phyloP scores from a whole-genome alignment of 2,113 vertebrate species.

The Hydropotes inermis region DNA sequence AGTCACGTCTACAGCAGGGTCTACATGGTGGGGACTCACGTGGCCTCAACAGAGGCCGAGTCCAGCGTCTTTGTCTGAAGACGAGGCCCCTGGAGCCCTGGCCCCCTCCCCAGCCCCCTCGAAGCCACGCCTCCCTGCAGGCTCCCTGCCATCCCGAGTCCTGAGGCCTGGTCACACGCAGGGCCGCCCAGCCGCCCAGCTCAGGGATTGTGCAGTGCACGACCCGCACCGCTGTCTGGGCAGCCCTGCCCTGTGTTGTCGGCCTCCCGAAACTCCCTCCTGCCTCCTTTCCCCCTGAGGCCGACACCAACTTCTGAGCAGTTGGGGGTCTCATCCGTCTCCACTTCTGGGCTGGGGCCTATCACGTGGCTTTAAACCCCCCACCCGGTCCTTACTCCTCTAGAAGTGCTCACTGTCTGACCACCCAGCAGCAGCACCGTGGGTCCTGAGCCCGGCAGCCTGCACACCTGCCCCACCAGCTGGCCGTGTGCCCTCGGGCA shows the following conservation, averaged over 20 bases:
- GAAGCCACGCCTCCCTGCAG: fast-evolving
- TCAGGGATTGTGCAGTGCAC: fast-evolving
- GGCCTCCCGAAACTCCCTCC: neutral
- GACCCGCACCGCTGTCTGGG: neutral
- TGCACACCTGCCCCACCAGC: neutral
- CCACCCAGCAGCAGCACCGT: neutral
- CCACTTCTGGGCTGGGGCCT: neutral
- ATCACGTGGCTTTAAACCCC: fast-evolving
- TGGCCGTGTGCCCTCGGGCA: neutral
- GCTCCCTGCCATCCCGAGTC: neutral
- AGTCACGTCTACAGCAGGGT: too few relatives aligned
- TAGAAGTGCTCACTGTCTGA: neutral
- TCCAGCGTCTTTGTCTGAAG: too few relatives aligned
- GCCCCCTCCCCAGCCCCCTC: neutral
- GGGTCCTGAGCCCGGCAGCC: fast-evolving
- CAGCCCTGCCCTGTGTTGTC: fast-evolving
- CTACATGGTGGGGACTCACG: fast-evolving
- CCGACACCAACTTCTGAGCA: neutral
- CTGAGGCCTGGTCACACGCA: neutral
- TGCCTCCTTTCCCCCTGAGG: too few relatives aligned
- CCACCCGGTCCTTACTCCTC: neutral
- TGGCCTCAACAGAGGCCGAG: neutral
- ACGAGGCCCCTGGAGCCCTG: neutral
- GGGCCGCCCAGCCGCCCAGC: neutral
- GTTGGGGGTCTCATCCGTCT: neutral